These are phyloP conservation scores for Pituophis catenifer DNA, from an alignment of 2,113 vertebrate species.

Conservation along the genomic window DNA sequence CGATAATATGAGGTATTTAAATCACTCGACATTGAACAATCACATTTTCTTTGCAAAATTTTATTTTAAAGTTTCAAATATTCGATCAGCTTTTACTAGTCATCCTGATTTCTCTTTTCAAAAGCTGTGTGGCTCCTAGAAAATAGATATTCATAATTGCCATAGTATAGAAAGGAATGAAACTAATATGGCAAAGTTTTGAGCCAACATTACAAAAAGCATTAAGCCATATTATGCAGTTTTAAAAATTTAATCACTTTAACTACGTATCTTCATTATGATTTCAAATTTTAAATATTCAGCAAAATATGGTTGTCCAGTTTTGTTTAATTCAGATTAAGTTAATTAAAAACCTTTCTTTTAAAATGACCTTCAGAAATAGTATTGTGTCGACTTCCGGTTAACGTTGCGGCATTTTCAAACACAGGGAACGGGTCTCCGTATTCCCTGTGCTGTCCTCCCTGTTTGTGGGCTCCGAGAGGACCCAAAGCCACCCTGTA, in stretches of 20 bases:
- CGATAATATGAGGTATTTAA: constrained; percentile 16
- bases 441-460: no score
- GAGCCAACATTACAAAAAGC: background rate
- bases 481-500: no score
- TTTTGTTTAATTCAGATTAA: background rate
- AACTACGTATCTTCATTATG: background rate
- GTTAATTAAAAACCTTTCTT: background rate
- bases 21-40: background rate
- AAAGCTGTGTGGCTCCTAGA: background rate
- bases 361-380: background rate
- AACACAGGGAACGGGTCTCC: no score
- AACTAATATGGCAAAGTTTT: background rate
- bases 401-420: no score
- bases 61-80: background rate
- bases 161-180: background rate
- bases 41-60: background rate
- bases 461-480: no score
- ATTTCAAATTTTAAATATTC: background rate
- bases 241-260: background rate
- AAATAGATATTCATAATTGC: background rate
- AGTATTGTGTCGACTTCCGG: background rate
- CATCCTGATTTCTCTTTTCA: background rate
- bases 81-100: constrained; percentile 34
- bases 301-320: background rate
- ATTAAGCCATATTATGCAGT: background rate